Conservation (phyloP, 2,888 invertebrate genomes). For the Hyppa rectilinea region DNA sequence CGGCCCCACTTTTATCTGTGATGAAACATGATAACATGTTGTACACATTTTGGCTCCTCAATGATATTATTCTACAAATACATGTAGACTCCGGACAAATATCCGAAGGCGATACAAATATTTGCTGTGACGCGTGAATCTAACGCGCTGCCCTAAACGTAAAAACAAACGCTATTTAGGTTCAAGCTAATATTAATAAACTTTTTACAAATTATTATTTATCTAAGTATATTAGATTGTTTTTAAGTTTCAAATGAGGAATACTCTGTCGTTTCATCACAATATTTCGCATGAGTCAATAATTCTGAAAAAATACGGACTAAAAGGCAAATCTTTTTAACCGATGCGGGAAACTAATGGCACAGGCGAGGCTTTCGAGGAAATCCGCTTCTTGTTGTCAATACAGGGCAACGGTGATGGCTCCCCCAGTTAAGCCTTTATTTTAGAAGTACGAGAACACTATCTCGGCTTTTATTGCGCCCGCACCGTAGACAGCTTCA, state of each 20-base stretch:
- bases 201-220: neutral
- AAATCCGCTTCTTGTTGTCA: slow-evolving; percentile 91
- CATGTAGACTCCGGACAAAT: slow-evolving; percentile 10
- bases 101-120: slow-evolving; percentile 16
- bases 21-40: slow-evolving; percentile 13
- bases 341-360: slow-evolving; percentile 90
- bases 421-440: slow-evolving; percentile 89
- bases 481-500: slow-evolving; percentile 77
- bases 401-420: slow-evolving; percentile 89
- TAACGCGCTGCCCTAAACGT: slow-evolving; percentile 9
- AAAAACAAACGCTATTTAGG: slow-evolving; percentile 27
- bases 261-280: slow-evolving; percentile 76
- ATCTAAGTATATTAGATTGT: too few relatives aligned
- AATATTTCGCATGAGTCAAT: slow-evolving; percentile 86
- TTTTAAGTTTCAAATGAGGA: slow-evolving; percentile 31
- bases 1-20: neutral
- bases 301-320: slow-evolving; percentile 86
- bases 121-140: slow-evolving; percentile 13
- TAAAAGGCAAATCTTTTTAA: slow-evolving; percentile 90
- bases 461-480: slow-evolving; percentile 87
- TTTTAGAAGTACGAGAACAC: slow-evolving; percentile 86
- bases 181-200: neutral
- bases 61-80: slow-evolving; percentile 24
- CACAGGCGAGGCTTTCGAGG: slow-evolving; percentile 89
- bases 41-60: neutral